These are phyloP conservation scores for Sesia bembeciformis DNA, from an alignment of 2,888 invertebrate genomes.

Conservation along the genomic window DNA sequence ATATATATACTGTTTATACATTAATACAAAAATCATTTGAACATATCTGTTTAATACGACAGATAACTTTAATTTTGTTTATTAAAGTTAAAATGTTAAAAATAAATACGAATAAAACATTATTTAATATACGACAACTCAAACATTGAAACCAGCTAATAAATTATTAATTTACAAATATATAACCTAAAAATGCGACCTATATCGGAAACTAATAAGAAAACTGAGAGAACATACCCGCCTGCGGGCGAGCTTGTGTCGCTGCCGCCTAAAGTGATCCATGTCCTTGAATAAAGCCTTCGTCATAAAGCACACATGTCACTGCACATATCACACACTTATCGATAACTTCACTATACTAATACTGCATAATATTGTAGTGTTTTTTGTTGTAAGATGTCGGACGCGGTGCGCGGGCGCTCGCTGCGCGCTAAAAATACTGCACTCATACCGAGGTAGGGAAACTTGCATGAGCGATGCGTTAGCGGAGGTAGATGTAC, in stretches of 20 bases:
- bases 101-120: no score
- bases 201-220: neutral
- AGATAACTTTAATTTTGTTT: no score
- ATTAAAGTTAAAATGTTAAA: no score
- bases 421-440: slow-evolving; percentile 61
- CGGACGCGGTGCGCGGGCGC: slow-evolving; percentile 28
- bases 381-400: slow-evolving; percentile 21
- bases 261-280: slow-evolving; percentile 56
- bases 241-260: slow-evolving; percentile 39
- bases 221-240: slow-evolving; percentile 27
- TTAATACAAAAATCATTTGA: no score
- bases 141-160: no score
- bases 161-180: no score
- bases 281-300: slow-evolving; percentile 38
- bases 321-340: slow-evolving; percentile 17
- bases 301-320: slow-evolving; percentile 62
- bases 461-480: neutral
- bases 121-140: no score
- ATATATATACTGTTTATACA: no score
- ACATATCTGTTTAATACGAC: no score
- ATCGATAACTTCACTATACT: slow-evolving; percentile 10
- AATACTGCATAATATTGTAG: slow-evolving; percentile 13
- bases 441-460: slow-evolving; percentile 12
- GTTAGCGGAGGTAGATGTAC: neutral
- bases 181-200: slow-evolving; percentile 25